Evolutionary conservation across 2,888 invertebrate genomes (phyloP).

Genomic region (Mesoligia furuncula): DNA sequence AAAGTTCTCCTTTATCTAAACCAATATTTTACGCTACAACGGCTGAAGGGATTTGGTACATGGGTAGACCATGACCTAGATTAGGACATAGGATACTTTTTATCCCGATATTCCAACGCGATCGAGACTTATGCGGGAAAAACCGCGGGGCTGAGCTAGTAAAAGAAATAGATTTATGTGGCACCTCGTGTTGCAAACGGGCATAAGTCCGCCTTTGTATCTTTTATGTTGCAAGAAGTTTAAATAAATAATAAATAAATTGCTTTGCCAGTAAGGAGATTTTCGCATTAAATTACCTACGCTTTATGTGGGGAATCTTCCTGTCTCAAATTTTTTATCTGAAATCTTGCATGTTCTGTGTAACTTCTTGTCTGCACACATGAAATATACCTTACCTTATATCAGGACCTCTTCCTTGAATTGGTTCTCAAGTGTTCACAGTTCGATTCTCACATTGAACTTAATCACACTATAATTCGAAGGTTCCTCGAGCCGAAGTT

Average conservation of each 20-base stretch:
- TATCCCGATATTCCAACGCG: not conserved
- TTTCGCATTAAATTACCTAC: not conserved
- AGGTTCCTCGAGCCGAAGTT: conserved; percentile 35
- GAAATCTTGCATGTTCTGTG: not conserved
- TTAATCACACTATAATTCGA: conserved; percentile 40
- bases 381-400: not conserved
- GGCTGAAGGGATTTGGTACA: not conserved
- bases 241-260: not conserved
- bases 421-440: not conserved
- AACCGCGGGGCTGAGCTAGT: not conserved
- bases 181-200: not conserved
- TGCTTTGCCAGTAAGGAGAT: not conserved
- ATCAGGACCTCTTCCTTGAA: not conserved
- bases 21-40: not conserved
- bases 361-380: not conserved
- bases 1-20: not conserved
- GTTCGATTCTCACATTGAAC: conserved; percentile 30
- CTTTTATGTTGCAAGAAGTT: not conserved
- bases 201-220: not conserved
- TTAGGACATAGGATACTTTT: not conserved
- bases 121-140: not conserved
- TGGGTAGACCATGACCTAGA: not conserved
- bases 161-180: not conserved
- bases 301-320: too few species aligned
- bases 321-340: too few species aligned